phyloP scores from a whole-genome alignment of 2,113 vertebrate species.

The Carlito syrichta region DNA sequence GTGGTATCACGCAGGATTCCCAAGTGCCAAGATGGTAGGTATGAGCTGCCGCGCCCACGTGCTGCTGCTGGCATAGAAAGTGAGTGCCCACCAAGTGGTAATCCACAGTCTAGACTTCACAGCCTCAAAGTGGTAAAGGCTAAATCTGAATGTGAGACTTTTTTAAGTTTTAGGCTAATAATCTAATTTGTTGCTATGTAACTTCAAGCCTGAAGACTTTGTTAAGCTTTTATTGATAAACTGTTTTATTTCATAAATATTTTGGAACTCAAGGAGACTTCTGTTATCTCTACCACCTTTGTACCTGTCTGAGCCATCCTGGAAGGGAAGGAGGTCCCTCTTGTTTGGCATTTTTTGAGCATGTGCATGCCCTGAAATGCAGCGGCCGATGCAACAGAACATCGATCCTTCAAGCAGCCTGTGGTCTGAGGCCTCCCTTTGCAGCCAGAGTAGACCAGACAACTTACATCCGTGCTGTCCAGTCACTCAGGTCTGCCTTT shows the following conservation, averaged over 20 bases:
- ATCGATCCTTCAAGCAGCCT: neutral
- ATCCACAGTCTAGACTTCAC: no score
- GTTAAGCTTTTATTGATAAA: no score
- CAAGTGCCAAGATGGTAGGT: no score
- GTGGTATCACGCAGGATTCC: no score
- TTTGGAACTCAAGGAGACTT: neutral
- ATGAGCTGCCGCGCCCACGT: no score
- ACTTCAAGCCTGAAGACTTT: neutral
- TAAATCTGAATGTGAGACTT: neutral
- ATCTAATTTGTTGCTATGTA: neutral
- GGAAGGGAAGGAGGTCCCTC: neutral
- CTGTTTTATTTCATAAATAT: no score
- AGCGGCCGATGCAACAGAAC: neutral
- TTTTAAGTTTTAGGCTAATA: neutral
- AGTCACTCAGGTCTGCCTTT: accelerated
- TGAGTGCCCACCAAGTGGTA: accelerated
- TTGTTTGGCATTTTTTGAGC: no score
- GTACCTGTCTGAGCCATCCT: neutral
- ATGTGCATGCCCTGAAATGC: accelerated
- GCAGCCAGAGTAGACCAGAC: accelerated
- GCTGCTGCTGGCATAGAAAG: no score
- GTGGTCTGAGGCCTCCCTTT: no score
- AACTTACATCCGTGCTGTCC: neutral
- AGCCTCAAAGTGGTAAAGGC: neutral
- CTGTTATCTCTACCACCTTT: no score